Conservation (phyloP, 2,888 invertebrate species). For the Phyllotreta striolata region DNA sequence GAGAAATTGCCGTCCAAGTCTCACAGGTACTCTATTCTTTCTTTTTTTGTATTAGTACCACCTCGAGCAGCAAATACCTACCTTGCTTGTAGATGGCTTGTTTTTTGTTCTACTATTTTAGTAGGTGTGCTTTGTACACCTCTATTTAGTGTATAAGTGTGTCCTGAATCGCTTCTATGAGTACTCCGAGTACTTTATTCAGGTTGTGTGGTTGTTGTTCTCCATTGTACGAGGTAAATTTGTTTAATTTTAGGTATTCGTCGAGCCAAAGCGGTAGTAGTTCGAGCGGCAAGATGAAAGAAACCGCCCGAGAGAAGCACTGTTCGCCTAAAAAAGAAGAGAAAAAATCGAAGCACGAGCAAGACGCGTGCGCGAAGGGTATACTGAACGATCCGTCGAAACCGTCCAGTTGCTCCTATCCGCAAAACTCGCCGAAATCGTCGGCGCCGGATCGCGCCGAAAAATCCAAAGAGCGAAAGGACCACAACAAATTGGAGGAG, state of each 20-base stretch:
- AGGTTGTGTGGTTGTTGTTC: no score
- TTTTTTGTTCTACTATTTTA: no score
- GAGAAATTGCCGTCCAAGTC: conserved; percentile 53
- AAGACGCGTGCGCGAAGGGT: conserved; percentile 39
- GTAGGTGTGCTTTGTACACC: no score
- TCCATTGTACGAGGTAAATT: no score
- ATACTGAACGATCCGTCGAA: conserved; percentile 32
- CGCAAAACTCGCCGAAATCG: conserved; percentile 29
- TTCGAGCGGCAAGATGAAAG: conserved; percentile 37
- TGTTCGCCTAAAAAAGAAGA: conserved; percentile 52
- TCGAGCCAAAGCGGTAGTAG: conserved; percentile 39
- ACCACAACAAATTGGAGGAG: conserved; percentile 39
- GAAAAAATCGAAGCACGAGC: conserved; percentile 42
- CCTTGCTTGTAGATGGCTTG: no score
- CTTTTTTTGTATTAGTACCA: no score
- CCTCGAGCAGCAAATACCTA: no score
- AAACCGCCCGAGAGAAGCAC: conserved; percentile 44
- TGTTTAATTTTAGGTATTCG: conserved; percentile 48
- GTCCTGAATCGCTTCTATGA: no score
- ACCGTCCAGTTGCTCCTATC: conserved; percentile 36
- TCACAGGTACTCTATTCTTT: no score
- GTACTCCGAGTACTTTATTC: no score
- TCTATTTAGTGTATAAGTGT: no score
- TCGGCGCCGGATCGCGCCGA: conserved; percentile 32
- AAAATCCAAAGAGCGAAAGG: conserved; percentile 40